Evolutionary conservation across 1,140 invertebrate genomes (phyloP).

Genomic region (Myzus persicae): DNA sequence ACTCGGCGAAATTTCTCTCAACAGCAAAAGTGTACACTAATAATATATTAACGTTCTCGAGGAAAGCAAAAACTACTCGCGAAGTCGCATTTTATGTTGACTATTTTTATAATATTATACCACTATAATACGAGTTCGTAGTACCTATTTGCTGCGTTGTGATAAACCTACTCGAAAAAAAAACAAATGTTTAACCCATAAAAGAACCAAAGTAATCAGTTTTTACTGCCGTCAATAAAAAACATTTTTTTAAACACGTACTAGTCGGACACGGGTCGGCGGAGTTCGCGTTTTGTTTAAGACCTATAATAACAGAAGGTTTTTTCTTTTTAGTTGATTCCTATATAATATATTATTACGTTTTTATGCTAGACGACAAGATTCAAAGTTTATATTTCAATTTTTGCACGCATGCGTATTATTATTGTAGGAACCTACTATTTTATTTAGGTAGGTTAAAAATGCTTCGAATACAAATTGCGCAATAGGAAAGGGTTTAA

Average conservation of each 20-base stretch:
- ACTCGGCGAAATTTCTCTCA: neutral
- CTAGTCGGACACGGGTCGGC: neutral
- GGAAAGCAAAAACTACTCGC: neutral
- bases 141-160: slow-evolving; percentile 12
- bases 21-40: neutral
- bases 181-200: neutral
- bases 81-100: neutral
- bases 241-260: neutral
- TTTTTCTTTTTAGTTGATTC: neutral
- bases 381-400: neutral
- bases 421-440: too few relatives aligned
- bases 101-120: slow-evolving; percentile 32
- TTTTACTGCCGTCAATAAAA: slow-evolving; percentile 28
- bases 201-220: slow-evolving; percentile 15
- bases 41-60: neutral
- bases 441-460: neutral
- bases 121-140: neutral
- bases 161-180: neutral
- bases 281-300: neutral
- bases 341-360: neutral
- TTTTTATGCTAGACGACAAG: neutral
- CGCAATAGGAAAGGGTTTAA: neutral
- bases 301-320: neutral
- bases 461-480: neutral
- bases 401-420: too few relatives aligned